A percentile compares a stretch with the other conserved stretches of the same genome.
phyloP scores from a whole-genome alignment of 1,140 invertebrate genomes.

The Atta cephalotes region DNA sequence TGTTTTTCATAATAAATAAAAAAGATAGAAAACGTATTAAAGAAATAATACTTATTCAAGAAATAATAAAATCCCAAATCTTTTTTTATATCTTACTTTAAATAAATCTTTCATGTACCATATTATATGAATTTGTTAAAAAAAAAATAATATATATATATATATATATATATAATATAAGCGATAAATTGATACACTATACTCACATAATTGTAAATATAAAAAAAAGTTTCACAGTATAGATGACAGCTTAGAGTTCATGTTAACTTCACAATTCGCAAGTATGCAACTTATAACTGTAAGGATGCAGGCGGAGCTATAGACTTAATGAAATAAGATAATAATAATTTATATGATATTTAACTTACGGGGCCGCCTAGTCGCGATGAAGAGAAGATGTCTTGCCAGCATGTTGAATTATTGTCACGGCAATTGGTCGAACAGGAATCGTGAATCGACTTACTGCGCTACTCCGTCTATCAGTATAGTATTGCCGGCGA shows the following conservation, averaged over 20 bases:
- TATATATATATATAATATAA: neutral
- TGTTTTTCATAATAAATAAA: neutral
- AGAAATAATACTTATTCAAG: neutral
- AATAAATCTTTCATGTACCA: neutral
- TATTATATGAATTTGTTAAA: neutral
- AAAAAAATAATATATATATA: too few species aligned
- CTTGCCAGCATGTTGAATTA: constrained; percentile 81
- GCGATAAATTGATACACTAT: neutral
- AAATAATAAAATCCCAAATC: neutral
- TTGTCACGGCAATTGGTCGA: constrained; percentile 48
- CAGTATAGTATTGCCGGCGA: constrained; percentile 74
- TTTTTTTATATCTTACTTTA: neutral
- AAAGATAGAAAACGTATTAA: neutral
- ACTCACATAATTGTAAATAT: neutral
- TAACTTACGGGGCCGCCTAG: constrained; percentile 83
- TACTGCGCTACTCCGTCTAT: constrained; percentile 63
- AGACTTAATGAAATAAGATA: neutral
- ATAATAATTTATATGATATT: neutral
- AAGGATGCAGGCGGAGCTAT: neutral
- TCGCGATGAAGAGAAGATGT: constrained; percentile 83
- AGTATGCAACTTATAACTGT: neutral
- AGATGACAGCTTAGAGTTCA: neutral
- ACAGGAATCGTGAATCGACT: constrained; percentile 49
- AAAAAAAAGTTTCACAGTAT: neutral
- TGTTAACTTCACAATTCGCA: neutral